Percentiles rank a stretch among this genome's conserved stretches.
Conservation (phyloP, 2,888 invertebrate genomes). For the Ormyrus labotus region DNA sequence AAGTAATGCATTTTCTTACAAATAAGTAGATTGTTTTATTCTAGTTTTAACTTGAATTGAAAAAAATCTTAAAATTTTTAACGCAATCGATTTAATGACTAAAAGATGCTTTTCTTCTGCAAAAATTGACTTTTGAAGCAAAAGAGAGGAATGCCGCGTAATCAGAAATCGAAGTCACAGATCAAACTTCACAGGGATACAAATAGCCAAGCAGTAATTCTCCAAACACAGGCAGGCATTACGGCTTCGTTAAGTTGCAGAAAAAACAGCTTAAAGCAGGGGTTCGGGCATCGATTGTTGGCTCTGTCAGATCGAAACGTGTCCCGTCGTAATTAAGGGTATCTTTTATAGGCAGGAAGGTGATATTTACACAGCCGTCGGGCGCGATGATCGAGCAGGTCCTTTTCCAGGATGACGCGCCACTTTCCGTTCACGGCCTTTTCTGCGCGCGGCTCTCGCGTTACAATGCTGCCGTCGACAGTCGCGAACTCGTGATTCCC, state of each 20-base stretch:
- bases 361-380: conserved; percentile 74
- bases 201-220: conserved; percentile 2
- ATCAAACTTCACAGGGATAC: neutral
- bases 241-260: conserved; percentile 38
- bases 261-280: conserved; percentile 47
- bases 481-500: conserved; percentile 17
- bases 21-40: too few relatives aligned
- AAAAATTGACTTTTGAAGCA: too few relatives aligned
- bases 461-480: conserved; percentile 34
- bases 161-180: neutral
- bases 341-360: conserved; percentile 72
- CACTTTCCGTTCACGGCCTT: conserved; percentile 59
- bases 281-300: conserved; percentile 22
- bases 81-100: too few relatives aligned
- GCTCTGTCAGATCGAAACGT: conserved; percentile 58
- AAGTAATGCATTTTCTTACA: too few relatives aligned
- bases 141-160: neutral
- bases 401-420: conserved; percentile 69
- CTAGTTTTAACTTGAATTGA: too few relatives aligned
- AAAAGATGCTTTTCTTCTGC: too few relatives aligned
- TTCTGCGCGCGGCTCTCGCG: conserved; percentile 17
- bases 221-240: conserved; percentile 21
- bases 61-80: too few relatives aligned
- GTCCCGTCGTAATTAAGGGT: conserved; percentile 72
- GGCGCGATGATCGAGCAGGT: conserved; percentile 71